Conservation (phyloP, 2,797 vertebrate genomes). For the Enteromius fasciolatus region DNA sequence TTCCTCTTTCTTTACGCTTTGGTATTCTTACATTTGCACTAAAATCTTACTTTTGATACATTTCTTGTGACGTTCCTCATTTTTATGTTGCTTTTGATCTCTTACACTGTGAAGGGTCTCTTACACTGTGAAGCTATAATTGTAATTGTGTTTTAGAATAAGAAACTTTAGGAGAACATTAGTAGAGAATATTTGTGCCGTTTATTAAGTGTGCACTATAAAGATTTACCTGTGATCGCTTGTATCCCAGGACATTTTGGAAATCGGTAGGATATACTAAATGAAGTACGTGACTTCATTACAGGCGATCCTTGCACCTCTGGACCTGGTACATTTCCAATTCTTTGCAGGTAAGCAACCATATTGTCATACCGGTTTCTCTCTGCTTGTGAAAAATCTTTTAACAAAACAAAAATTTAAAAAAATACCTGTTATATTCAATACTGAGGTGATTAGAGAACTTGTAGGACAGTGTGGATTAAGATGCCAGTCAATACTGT, state of each 20-base stretch:
- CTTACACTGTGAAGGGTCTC: not conserved
- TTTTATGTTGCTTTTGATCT: not conserved
- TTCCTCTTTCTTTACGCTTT: not conserved
- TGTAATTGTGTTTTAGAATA: not conserved
- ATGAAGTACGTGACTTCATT: not conserved
- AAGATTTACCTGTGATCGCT: not conserved
- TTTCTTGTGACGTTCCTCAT: not conserved
- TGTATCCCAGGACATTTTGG: not conserved
- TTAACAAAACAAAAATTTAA: not conserved
- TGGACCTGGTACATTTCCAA: not conserved
- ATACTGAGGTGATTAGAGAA: not conserved
- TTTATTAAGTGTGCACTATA: not conserved
- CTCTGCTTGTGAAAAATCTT: slow-evolving; percentile 14
- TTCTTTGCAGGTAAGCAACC: not conserved
- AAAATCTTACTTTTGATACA: not conserved
- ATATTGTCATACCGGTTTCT: not conserved
- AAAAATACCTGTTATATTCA: not conserved
- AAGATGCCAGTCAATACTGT: not conserved
- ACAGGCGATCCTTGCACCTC: not conserved
- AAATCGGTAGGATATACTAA: not conserved
- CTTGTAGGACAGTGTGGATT: not conserved
- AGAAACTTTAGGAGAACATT: not conserved
- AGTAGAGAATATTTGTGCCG: not conserved
- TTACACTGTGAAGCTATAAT: not conserved
- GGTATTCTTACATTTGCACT: not conserved